Percentiles rank a stretch among this genome's conserved stretches.
phyloP scores from a whole-genome alignment of 1,140 invertebrate species.

The Drosophila ercepeae region DNA sequence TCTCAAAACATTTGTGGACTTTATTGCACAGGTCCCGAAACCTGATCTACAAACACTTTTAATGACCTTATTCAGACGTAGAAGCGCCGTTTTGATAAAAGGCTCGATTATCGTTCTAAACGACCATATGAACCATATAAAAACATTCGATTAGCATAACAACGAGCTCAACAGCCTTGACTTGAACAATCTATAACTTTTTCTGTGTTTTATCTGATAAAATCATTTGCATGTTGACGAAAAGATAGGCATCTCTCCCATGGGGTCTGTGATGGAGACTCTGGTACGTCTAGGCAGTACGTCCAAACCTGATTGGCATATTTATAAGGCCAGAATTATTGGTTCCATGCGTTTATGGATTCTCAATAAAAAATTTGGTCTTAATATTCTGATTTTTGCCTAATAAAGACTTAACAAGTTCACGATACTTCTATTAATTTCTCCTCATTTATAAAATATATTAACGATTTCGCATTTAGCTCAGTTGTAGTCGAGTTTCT shows the following conservation, averaged over 20 bases:
- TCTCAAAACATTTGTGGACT: background rate
- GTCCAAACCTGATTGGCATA: no score
- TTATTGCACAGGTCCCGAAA: constrained; percentile 12
- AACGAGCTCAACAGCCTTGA: constrained; percentile 9
- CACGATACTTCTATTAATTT: background rate
- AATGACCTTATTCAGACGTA: background rate
- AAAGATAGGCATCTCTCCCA: background rate
- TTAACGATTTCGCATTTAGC: background rate
- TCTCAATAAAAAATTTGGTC: constrained; percentile 5
- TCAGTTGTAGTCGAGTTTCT: no score
- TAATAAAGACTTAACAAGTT: background rate
- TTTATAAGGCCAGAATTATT: background rate
- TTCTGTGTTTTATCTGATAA: background rate
- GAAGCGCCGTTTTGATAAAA: constrained; percentile 20
- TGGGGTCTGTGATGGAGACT: no score
- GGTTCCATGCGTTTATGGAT: constrained; percentile 11
- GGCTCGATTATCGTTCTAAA: constrained; percentile 6
- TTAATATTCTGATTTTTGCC: background rate
- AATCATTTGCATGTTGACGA: constrained; percentile 8
- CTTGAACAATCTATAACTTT: background rate
- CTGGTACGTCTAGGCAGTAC: no score
- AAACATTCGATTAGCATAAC: constrained; percentile 23
- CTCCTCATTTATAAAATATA: background rate
- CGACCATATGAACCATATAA: background rate
- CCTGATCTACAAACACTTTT: constrained; percentile 26